Evolutionary conservation across 2,113 vertebrate species (phyloP).

Genomic region (Oryzias curvinotus): DNA sequence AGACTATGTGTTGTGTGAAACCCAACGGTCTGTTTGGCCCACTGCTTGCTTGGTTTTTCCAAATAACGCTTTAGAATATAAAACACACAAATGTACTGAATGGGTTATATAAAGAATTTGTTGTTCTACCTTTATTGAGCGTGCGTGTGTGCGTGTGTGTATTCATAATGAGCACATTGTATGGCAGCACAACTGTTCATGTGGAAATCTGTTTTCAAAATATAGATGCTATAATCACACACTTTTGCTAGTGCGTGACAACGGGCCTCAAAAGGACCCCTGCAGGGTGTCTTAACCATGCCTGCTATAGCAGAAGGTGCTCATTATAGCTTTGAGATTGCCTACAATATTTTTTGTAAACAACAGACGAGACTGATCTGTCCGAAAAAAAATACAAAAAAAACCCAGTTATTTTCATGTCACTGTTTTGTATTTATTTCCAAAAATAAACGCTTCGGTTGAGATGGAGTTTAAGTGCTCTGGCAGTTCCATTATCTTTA

Average conservation of each 20-base stretch:
- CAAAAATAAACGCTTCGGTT: conserved; percentile 50
- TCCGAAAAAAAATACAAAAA: conserved; percentile 18
- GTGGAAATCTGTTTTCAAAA: conserved; percentile 59
- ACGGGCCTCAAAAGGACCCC: conserved; percentile 54
- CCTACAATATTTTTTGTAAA: conserved; percentile 48
- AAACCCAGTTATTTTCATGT: conserved; percentile 70
- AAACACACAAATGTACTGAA: conserved; percentile 1
- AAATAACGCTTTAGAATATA: conserved; percentile 26
- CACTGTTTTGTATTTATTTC: conserved; percentile 75
- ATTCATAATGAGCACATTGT: conserved; percentile 57
- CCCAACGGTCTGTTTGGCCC: conserved; percentile 21
- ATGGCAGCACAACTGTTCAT: conserved; percentile 67
- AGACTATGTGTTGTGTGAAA: conserved; percentile 31
- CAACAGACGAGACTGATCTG: conserved; percentile 35
- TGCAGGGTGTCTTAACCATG: conserved; percentile 50
- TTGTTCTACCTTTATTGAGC: conserved; percentile 32
- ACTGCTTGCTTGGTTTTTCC: conserved; percentile 33
- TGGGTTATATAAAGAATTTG: conserved; percentile 35
- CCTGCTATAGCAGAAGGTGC: conserved; percentile 56
- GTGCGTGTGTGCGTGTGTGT: conserved; percentile 31
- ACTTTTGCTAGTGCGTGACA: conserved; percentile 50
- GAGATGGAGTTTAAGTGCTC: neutral
- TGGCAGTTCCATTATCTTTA: neutral
- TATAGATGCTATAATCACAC: conserved; percentile 63
- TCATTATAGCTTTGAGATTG: conserved; percentile 55